These are phyloP conservation scores for Scytalopus superciliaris DNA, from an alignment of 2,113 vertebrate genomes.

Conservation along the genomic window DNA sequence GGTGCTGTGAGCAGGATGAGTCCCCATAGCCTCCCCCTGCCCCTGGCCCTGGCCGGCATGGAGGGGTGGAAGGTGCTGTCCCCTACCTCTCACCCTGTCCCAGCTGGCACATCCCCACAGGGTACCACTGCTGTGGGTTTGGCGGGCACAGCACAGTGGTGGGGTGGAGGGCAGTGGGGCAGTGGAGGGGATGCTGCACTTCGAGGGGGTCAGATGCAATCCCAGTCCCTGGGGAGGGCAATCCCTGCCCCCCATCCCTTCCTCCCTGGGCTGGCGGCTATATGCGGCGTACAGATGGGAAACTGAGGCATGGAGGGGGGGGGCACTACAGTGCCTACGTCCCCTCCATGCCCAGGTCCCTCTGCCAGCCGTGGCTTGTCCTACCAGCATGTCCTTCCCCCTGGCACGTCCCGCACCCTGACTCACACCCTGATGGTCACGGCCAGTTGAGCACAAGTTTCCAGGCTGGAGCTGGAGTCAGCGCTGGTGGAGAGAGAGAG, in stretches of 20 bases:
- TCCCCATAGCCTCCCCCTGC: not conserved
- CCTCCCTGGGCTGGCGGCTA: not conserved
- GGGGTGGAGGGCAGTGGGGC: not conserved
- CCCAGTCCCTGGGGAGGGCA: not conserved
- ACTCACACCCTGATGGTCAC: constrained; percentile 24
- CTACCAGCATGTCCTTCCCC: not conserved
- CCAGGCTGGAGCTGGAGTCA: not conserved
- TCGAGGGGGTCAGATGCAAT: not conserved
- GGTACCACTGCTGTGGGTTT: not conserved
- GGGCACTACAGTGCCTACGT: not conserved
- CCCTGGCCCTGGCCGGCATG: not conserved
- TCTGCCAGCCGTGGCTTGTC: not conserved
- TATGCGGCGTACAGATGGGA: not conserved
- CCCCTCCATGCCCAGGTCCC: not conserved
- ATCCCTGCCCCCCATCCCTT: fast-evolving
- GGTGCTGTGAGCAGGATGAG: not conserved
- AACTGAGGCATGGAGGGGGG: not conserved
- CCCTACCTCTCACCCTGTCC: not conserved
- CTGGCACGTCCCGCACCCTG: not conserved
- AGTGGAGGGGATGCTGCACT: not conserved
- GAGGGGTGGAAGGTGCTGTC: not conserved
- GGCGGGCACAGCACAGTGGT: not conserved
- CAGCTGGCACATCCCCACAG: not conserved
- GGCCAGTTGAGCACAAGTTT: constrained; percentile 24
- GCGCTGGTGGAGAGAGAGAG: too few relatives aligned